Conservation (phyloP, 2,888 invertebrate species). For the Drosophila hamatofila region DNA sequence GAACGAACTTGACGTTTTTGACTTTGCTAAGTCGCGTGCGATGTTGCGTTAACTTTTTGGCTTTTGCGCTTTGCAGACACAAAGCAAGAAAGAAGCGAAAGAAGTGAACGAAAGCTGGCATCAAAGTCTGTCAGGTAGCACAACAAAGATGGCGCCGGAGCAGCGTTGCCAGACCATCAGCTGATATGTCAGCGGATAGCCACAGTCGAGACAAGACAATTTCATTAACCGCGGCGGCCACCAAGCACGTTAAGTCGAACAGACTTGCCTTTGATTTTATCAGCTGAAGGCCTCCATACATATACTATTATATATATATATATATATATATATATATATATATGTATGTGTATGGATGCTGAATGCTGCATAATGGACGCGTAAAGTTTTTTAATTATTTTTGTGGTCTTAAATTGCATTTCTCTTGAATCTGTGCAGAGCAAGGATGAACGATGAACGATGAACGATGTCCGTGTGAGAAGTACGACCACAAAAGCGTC, state of each 20-base stretch:
- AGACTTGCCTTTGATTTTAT: conserved; percentile 68
- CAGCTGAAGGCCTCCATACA: conserved; percentile 33
- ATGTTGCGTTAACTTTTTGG: conserved; percentile 64
- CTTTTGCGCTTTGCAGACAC: conserved; percentile 51
- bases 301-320: neutral
- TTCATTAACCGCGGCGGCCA: conserved; percentile 62
- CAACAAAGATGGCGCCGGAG: conserved; percentile 16
- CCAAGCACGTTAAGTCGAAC: conserved; percentile 44
- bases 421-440: conserved; percentile 38
- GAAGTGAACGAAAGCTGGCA: neutral
- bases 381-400: conserved; percentile 77
- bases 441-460: conserved; percentile 10
- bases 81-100: neutral
- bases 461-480: conserved; percentile 31
- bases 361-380: conserved; percentile 21
- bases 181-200: conserved; percentile 43
- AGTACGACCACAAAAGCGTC: conserved; percentile 60
- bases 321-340: conserved; percentile 5
- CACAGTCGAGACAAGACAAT: conserved; percentile 52
- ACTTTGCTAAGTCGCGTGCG: conserved; percentile 58
- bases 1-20: conserved; percentile 37
- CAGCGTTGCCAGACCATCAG: conserved; percentile 39
- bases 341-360: neutral
- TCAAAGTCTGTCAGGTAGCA: conserved; percentile 13
- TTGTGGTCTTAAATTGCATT: conserved; percentile 75